A percentile compares a stretch with the other conserved stretches of the same genome.
These are phyloP conservation scores for Stegophylla sp. DNA, from an alignment of 2,888 invertebrate genomes.

Conservation along the genomic window DNA sequence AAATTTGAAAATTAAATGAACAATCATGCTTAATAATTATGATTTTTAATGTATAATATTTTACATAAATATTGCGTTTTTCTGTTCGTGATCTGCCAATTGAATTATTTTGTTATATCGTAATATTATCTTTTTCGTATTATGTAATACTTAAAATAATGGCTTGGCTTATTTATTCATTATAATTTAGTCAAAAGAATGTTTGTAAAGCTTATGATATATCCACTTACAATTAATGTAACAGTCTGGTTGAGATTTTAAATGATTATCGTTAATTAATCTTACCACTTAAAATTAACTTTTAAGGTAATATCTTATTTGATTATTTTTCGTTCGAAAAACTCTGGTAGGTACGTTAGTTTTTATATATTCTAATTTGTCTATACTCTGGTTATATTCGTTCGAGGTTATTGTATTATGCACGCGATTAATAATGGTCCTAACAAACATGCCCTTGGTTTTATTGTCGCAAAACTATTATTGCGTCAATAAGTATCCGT, in stretches of 20 bases:
- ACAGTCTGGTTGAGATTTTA: no score
- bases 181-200: no score
- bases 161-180: neutral
- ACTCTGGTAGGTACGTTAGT: neutral
- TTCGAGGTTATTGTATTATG: conserved; percentile 43
- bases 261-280: neutral
- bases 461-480: conserved; percentile 32
- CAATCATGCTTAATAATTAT: no score
- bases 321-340: neutral
- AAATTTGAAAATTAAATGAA: no score
- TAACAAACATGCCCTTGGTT: conserved; percentile 36
- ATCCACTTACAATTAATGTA: no score
- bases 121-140: no score
- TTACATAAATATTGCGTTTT: no score
- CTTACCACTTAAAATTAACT: neutral
- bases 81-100: no score
- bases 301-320: neutral
- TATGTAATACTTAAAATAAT: no score
- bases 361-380: conserved; percentile 13
- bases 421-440: conserved; percentile 28
- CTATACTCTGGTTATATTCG: conserved; percentile 33
- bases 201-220: no score
- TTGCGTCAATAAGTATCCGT: neutral
- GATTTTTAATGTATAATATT: no score
- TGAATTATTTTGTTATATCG: neutral